A percentile compares a stretch with the other conserved stretches of the same genome.
These are phyloP conservation scores for Lamprologus ornatipinnis DNA, from an alignment of 2,113 vertebrate species.

Conservation along the genomic window DNA sequence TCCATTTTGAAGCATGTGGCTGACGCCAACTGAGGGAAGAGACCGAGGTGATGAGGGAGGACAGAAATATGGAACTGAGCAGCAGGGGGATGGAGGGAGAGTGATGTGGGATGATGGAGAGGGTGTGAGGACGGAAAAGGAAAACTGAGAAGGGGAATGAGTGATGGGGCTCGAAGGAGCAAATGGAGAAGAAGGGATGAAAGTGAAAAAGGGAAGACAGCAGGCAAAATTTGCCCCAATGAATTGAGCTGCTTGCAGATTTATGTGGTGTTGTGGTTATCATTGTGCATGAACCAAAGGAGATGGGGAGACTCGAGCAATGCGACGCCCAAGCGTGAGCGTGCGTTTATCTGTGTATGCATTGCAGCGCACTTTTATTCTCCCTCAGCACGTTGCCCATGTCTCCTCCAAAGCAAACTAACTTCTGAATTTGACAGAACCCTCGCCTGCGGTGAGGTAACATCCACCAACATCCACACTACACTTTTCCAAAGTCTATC, in stretches of 20 bases:
- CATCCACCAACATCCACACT: conserved; percentile 49
- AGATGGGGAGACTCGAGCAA: conserved; percentile 21
- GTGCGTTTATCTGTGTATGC: conserved; percentile 27
- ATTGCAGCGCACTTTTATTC: conserved; percentile 25
- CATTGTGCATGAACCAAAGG: conserved; percentile 53
- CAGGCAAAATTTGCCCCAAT: conserved; percentile 57
- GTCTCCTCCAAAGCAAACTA: conserved; percentile 46
- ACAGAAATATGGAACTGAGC: conserved; percentile 50
- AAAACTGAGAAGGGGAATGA: conserved; percentile 59
- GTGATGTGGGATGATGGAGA: conserved; percentile 41
- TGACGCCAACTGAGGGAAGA: conserved; percentile 17
- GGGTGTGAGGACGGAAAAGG: conserved; percentile 55
- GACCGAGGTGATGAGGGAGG: conserved; percentile 39
- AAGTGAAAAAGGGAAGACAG: conserved; percentile 47
- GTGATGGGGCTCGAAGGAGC: conserved; percentile 50
- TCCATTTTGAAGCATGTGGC: conserved; percentile 21
- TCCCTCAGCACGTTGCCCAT: background rate
- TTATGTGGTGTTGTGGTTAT: conserved; percentile 58
- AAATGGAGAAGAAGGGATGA: conserved; percentile 46
- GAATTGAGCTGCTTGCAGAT: conserved; percentile 51
- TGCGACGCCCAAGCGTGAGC: conserved; percentile 13
- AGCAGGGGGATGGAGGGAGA: conserved; percentile 17
- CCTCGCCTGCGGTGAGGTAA: conserved; percentile 39
- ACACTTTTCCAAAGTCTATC: conserved; percentile 36
- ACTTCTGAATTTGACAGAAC: conserved; percentile 39